A percentile compares a stretch with the other conserved stretches of the same genome.
phyloP scores from a whole-genome alignment of 2,888 invertebrate species.

The Chymomyza amoena region DNA sequence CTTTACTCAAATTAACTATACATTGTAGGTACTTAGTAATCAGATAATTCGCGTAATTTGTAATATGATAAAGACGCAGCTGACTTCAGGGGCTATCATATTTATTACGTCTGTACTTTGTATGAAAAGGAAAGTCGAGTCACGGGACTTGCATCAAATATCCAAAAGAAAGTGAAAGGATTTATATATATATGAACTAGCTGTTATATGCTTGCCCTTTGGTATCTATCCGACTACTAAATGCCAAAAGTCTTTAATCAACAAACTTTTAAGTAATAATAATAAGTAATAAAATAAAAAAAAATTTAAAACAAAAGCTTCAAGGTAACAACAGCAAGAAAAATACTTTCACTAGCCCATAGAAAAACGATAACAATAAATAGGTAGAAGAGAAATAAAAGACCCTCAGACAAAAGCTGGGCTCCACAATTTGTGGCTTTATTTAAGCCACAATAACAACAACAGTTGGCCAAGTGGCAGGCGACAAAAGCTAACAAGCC shows the following conservation, averaged over 20 bases:
- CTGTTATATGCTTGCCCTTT: slow-evolving; percentile 38
- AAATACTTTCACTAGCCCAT: slow-evolving; percentile 47
- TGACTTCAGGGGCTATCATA: not conserved
- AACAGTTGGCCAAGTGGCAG: slow-evolving; percentile 8
- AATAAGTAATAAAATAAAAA: not conserved
- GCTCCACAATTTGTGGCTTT: not conserved
- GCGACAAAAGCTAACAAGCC: slow-evolving; percentile 51
- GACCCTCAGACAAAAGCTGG: not conserved
- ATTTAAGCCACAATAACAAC: not conserved
- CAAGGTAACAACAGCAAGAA: no score
- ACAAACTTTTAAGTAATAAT: slow-evolving; percentile 1
- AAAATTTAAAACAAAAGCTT: not conserved
- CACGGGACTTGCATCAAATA: slow-evolving; percentile 23
- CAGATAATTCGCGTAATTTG: not conserved
- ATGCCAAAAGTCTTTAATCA: slow-evolving; percentile 32
- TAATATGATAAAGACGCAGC: not conserved
- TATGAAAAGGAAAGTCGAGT: not conserved
- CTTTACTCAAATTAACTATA: no score
- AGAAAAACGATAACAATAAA: slow-evolving; percentile 31
- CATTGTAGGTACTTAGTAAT: no score
- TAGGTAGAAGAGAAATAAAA: not conserved
- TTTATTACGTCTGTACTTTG: not conserved
- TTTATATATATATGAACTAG: slow-evolving; percentile 33
- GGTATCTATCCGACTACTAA: not conserved
- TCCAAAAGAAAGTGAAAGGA: slow-evolving; percentile 61